Conservation (phyloP, 2,888 invertebrate genomes). For the Tethea ocularis region DNA sequence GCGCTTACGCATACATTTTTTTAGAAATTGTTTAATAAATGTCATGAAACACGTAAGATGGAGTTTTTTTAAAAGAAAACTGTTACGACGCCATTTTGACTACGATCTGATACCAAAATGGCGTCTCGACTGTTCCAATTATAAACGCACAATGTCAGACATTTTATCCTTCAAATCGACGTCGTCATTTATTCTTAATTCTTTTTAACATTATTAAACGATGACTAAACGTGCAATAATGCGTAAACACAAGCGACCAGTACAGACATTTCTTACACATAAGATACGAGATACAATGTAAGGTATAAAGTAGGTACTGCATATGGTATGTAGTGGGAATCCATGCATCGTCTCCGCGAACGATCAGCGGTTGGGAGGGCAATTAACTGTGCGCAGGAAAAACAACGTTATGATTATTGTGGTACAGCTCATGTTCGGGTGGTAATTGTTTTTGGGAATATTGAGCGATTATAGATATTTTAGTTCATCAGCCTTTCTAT, state of each 20-base stretch:
- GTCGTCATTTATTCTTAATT: background rate
- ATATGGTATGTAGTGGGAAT: slow-evolving; percentile 30
- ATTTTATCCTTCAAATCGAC: background rate
- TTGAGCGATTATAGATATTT: too few species aligned
- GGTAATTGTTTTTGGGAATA: background rate
- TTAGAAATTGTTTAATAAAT: background rate
- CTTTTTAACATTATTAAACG: background rate
- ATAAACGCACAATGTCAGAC: background rate
- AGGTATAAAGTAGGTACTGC: slow-evolving; percentile 6
- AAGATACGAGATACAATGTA: background rate
- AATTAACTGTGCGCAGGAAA: slow-evolving; percentile 32
- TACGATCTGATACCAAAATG: background rate
- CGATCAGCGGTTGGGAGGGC: slow-evolving; percentile 27
- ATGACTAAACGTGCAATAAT: background rate
- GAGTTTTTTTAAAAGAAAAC: background rate
- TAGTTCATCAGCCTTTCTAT: too few species aligned
- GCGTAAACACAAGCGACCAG: background rate
- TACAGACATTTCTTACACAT: background rate
- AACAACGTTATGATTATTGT: slow-evolving; percentile 3
- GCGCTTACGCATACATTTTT: background rate
- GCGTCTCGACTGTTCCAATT: background rate
- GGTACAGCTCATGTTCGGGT: background rate
- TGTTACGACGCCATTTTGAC: background rate
- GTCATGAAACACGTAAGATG: too few species aligned
- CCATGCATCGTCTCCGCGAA: slow-evolving; percentile 36